A percentile compares a stretch with the other conserved stretches of the same genome.
Evolutionary conservation across 2,113 vertebrate species (phyloP).

Genomic region (Aplodontia rufa): DNA sequence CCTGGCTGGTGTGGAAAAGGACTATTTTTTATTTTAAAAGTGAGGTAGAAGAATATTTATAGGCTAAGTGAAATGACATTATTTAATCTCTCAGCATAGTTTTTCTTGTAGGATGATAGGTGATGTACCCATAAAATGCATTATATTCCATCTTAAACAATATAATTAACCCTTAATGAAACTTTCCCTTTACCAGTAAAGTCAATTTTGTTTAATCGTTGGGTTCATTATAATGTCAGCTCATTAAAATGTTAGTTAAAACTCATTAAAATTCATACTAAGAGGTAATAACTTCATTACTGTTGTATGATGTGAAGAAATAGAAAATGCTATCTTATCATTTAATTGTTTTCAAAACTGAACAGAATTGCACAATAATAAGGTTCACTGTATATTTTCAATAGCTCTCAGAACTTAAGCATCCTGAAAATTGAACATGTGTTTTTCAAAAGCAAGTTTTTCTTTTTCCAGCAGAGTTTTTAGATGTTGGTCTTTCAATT

Average conservation of each 20-base stretch:
- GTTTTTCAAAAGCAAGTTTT: constrained; percentile 85
- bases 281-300: constrained; percentile 96
- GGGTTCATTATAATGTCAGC: constrained; percentile 93
- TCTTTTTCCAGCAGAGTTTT: constrained; percentile 79
- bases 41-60: constrained; percentile 18
- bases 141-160: constrained; percentile 87
- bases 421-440: constrained; percentile 47
- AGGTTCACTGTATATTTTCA: constrained; percentile 83
- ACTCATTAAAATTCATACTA: constrained; percentile 95
- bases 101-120: constrained; percentile 71
- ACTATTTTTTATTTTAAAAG: constrained; percentile 9
- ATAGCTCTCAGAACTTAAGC: constrained; percentile 88
- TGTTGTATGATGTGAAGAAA: constrained; percentile 92
- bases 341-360: constrained; percentile 93
- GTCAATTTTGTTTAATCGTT: constrained; percentile 93
- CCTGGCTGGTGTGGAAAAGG: too few relatives aligned
- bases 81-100: constrained; percentile 74
- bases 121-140: constrained; percentile 83
- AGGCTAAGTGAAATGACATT: constrained; percentile 80
- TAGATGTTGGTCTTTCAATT: constrained; percentile 76
- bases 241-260: constrained; percentile 98
- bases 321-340: constrained; percentile 92
- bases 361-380: constrained; percentile 95
- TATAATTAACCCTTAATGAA: constrained; percentile 95
- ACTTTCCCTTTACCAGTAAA: constrained; percentile 85